Base-by-base conservation (phyloP, 2,797 vertebrate species). In the Catharus ustulatus region DNA sequence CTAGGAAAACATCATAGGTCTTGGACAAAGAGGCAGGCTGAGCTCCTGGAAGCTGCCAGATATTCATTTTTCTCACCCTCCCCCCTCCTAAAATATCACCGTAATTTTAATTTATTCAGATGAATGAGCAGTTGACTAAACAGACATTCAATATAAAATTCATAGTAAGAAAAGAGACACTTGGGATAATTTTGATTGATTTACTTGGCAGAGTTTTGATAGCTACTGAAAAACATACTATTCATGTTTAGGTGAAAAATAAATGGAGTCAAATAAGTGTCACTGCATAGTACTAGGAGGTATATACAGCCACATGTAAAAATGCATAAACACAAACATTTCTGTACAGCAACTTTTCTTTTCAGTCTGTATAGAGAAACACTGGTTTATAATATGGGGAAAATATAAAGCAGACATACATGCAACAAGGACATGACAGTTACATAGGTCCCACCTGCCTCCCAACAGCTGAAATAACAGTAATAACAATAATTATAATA, bases 201-300 rank as follows among this genome's bases (percentile, higher is more conserved):
- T 97, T 96, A 94, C 93, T 96, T 97, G 91, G 96, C 93, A 96
- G 97, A 96, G 87, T 95, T 96, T 96, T 96, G 96, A 97, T 94
- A 97, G 85, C 96, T 96, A 97, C 96, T 97, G 96, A 94, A 97
- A 97, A 97, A 95, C 95, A 97, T 95, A 96, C 95, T 97, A 96
- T 94, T 97, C 87, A 95, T 97, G 97, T 97, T 96, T 97, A 96
- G 97, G 95, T 95, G 95, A 97, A 97, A 97, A 97, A 97, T 96
- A 97, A 97, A 95, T 95, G 94, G 93, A 95, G 89, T 97, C 90
- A 96, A 81, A 87, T 93, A 95, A 92, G 94, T 94, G 90, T 95
- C 95, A 95, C 95, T 96, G 96, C 96, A 97, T 96, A 96, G 95
- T 96, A 95, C 95, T 97, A 96, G 95, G 92, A 96, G 93, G 95